Percentiles rank a stretch among this genome's conserved stretches.
These are phyloP conservation scores for Buathra laborator DNA, from an alignment of 2,888 invertebrate species.

Conservation along the genomic window DNA sequence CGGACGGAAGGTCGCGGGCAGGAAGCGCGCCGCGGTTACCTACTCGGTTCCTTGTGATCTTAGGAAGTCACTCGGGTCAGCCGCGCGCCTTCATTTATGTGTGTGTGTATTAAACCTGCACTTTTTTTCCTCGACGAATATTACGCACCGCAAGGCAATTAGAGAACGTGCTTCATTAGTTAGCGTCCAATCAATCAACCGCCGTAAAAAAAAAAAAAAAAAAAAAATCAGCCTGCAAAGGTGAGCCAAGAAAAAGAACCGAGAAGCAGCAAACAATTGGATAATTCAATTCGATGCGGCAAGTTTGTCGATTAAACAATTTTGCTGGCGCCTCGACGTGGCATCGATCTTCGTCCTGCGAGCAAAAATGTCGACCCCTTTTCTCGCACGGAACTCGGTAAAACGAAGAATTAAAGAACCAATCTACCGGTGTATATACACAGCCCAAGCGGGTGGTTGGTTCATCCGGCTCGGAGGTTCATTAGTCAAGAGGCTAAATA, in stretches of 20 bases:
- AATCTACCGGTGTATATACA: not conserved
- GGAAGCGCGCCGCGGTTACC: constrained; percentile 75
- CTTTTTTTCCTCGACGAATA: constrained; percentile 71
- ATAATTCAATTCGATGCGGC: constrained; percentile 55
- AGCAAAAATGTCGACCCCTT: not conserved
- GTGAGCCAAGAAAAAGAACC: not conserved
- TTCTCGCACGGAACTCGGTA: not conserved
- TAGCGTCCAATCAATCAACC: constrained; percentile 80
- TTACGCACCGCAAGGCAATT: constrained; percentile 76
- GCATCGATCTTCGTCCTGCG: constrained; percentile 3
- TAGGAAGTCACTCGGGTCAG: constrained; percentile 73
- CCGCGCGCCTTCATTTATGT: constrained; percentile 5
- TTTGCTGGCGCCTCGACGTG: constrained; percentile 12
- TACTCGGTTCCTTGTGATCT: constrained; percentile 78
- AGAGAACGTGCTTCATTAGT: constrained; percentile 78
- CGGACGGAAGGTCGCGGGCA: constrained; percentile 74
- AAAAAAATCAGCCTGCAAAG: not conserved
- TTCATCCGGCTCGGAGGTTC: constrained; percentile 73
- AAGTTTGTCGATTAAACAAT: constrained; percentile 30
- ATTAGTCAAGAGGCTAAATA: constrained; percentile 82
- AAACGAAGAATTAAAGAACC: constrained; percentile 9
- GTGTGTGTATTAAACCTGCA: constrained; percentile 54
- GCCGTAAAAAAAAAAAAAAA: constrained; percentile 10
- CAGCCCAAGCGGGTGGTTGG: constrained; percentile 58
- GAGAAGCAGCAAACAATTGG: constrained; percentile 47